phyloP scores from a whole-genome alignment of 92 coral and sea anemone genomes.

The Bergia puertoricense region DNA sequence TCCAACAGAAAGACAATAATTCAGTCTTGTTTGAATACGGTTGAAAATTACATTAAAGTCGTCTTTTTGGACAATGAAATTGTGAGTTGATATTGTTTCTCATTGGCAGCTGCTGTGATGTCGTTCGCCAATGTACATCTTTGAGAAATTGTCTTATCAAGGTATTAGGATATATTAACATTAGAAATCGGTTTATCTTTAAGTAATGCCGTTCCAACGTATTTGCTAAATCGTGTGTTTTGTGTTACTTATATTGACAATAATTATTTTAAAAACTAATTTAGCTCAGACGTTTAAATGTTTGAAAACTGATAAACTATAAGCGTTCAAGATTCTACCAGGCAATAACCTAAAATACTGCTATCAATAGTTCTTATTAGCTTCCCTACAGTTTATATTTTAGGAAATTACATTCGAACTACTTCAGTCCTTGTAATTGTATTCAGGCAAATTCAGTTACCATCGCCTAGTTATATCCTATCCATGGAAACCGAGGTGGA shows the following conservation, averaged over 20 bases:
- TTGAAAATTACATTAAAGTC: conserved; percentile 5
- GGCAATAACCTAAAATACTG: too few relatives aligned
- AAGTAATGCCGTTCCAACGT: not conserved
- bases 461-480: too few relatives aligned
- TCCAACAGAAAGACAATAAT: not conserved
- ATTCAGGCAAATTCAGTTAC: too few relatives aligned
- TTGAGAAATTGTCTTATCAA: not conserved
- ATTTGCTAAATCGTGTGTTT: not conserved
- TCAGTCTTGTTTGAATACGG: not conserved
- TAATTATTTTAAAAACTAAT: not conserved
- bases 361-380: too few relatives aligned
- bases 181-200: not conserved
- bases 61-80: conserved; percentile 6
- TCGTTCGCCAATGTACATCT: not conserved
- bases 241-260: not conserved
- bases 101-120: not conserved
- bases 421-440: too few relatives aligned
- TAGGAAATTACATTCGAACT: too few relatives aligned
- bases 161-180: not conserved
- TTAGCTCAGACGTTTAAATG: not conserved
- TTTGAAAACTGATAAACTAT: not conserved
- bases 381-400: too few relatives aligned
- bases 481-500: too few relatives aligned
- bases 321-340: not conserved
- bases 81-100: not conserved